Evolutionary conservation across 2,797 vertebrate species (phyloP), one percentile per base, ranked within the genome.

Genomic region (Uromys caudimaculatus): DNA sequence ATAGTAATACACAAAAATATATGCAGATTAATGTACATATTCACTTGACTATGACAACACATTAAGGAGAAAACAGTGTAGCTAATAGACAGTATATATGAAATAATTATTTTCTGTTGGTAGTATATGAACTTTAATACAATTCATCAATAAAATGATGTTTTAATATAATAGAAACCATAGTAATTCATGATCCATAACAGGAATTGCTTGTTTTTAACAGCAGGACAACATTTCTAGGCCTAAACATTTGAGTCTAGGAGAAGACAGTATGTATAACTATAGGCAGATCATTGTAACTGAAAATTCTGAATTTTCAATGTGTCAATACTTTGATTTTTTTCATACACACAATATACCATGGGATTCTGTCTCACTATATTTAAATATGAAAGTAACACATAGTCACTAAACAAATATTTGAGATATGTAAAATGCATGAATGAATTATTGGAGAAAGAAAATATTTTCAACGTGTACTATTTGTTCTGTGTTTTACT

Each of bases 391-490:
- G 9, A 6, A 78, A 52, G 76, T 52, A 52, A 35, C 4, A 21
- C 8, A 78, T 21, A 52, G 4, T 78, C 9, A 35, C 17, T 1
- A 78, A 47, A 21, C 27, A 78, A 52, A 52, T 50, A 21, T 78
- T 35, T 52, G 47, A 77, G 16, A 19, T 71, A 38, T 44, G 17
- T 32, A 77, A 78, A 19, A 35, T 52, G 47, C 17, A 52, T 9
- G 50, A 11, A 52, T 11, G 44, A 44, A 44, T 35, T 27, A 52
- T 2, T 35, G 9, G 16, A 52, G 96, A 99, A 52, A 78, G 41
- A 77, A 77, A 32, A 52, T 35, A 52, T 78, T 21, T 52, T 52
- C 17, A 52, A 78, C 75, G 32, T 35, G 8, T n/a, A 12, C 35
- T 35, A 19, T 77, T 76, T 76, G 27, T 77, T 50, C 50, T 52